Evolutionary conservation across 2,797 vertebrate species (phyloP).

Genomic region (Gymnodraco acuticeps): DNA sequence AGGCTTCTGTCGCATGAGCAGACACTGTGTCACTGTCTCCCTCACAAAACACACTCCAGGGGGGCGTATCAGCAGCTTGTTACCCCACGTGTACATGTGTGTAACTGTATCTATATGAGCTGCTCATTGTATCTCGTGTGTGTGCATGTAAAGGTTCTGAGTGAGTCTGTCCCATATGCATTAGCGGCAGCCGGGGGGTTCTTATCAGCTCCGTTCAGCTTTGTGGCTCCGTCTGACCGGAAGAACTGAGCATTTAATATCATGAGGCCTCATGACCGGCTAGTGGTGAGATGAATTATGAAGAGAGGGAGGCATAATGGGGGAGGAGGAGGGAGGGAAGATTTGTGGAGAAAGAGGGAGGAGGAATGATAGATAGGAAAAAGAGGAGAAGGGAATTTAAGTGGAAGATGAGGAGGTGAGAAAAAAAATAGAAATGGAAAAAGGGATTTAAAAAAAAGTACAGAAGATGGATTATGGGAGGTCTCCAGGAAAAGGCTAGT

Average conservation of each 20-base stretch:
- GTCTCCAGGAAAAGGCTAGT: not conserved
- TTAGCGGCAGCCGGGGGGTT: constrained; percentile 41
- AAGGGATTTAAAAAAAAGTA: not conserved
- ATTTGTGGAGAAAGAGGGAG: not conserved
- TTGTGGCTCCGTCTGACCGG: constrained; percentile 35
- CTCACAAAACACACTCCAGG: constrained; percentile 43
- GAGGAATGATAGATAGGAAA: constrained; percentile 13
- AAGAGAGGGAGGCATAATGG: not conserved
- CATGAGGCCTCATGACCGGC: constrained; percentile 27
- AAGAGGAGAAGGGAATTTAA: not conserved
- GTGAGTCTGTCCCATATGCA: constrained; percentile 59
- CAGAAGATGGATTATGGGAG: not conserved
- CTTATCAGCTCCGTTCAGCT: constrained; percentile 72
- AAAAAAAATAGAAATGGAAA: not conserved
- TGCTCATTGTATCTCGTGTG: constrained; percentile 36
- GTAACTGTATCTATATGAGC: constrained; percentile 37
- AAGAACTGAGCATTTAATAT: constrained; percentile 47
- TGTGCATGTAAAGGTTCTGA: constrained; percentile 18
- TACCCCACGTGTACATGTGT: constrained; percentile 17
- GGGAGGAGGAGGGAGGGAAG: not conserved
- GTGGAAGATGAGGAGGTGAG: not conserved
- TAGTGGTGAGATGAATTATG: constrained; percentile 35
- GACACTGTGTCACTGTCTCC: constrained; percentile 49
- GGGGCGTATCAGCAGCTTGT: constrained; percentile 65
- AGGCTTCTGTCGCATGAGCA: constrained; percentile 56